Evolutionary conservation across 2,797 vertebrate genomes (phyloP), one percentile per base, ranked within the genome.

Genomic region (Etheostoma perlongum): DNA sequence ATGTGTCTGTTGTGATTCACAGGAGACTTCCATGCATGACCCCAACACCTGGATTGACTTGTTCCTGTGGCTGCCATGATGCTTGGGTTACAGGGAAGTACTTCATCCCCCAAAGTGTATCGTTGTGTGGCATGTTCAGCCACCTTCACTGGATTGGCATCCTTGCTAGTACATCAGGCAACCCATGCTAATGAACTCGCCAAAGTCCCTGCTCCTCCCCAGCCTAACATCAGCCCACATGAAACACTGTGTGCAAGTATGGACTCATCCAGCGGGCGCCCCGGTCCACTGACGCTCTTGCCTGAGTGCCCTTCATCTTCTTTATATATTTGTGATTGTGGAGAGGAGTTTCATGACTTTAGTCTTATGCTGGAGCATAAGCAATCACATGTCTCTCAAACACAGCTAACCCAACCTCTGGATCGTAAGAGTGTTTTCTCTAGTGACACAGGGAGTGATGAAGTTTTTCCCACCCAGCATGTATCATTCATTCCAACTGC

Each of bases 41-140:
- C 27, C 63, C 63, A 72, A 47, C 21, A n/a, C 54, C 87, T 40
- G 58, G 71, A 81, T 72, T 46, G n/a, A 25, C 27, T 63, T 46
- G 49, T 55, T 23, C 21, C 6, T 52, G 44, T 68, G 70, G 54
- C 55, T 81, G 78, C 80, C 79, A 90, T 63, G 78, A 96, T 96
- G 95, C 93, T 96, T 59, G 95, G 95, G 2, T 85, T 96, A 65
- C 94, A 95, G 76, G 95, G 95, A 85, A 93, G 74, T 12, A 21
- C 90, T 71, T 91, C 93, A 0, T 68, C 93, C 5, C 72, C 91
- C 49, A 96, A 95, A 88, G 92, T 93, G 19, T 95, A 95, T 68
- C 93, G 90, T 51, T 96, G 95, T 83, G 91, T 95, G 82, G 94
- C 95, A 1, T 96, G 95, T 82, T 94, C 95, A n/a, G 94, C 93